Percentiles rank a stretch among this genome's conserved stretches.
phyloP scores from a whole-genome alignment of 1,140 invertebrate genomes.

The Drosophila albomicans region DNA sequence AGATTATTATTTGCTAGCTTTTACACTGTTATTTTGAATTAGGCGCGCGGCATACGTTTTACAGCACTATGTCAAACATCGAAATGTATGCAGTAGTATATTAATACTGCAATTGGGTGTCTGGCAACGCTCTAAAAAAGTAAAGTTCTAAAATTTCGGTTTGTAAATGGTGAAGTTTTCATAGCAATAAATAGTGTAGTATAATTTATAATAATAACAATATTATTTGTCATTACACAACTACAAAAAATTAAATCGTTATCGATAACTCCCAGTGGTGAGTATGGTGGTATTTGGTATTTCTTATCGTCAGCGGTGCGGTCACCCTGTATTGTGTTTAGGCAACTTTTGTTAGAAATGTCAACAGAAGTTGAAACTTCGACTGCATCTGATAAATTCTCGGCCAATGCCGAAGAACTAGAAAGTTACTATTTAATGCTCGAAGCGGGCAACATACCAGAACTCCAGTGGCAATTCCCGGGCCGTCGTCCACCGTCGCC shows the following conservation, averaged over 20 bases:
- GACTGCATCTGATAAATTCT: conserved; percentile 61
- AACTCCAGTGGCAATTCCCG: conserved; percentile 87
- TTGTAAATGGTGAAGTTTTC: too few species aligned
- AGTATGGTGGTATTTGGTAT: background rate
- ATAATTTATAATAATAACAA: too few species aligned
- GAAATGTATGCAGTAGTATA: background rate
- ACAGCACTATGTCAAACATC: background rate
- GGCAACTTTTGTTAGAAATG: conserved; percentile 33
- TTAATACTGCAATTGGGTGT: background rate
- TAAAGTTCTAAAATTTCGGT: too few species aligned
- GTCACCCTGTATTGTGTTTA: background rate
- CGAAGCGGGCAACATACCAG: conserved; percentile 85
- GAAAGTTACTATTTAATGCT: conserved; percentile 81
- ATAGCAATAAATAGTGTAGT: too few species aligned
- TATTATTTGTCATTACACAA: too few species aligned
- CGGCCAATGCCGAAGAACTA: conserved; percentile 86
- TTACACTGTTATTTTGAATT: background rate
- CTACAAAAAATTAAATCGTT: too few species aligned
- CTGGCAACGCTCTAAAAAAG: too few species aligned
- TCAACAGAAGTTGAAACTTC: conserved; percentile 66
- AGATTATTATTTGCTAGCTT: background rate
- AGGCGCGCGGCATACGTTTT: conserved; percentile 8
- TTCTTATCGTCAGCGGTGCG: too few species aligned
- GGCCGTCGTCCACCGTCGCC: conserved; percentile 86
- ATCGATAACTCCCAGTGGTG: too few species aligned